Evolutionary conservation across 2,797 vertebrate species (phyloP), one percentile per base, ranked within the genome.

Genomic region (Mus minutoides): DNA sequence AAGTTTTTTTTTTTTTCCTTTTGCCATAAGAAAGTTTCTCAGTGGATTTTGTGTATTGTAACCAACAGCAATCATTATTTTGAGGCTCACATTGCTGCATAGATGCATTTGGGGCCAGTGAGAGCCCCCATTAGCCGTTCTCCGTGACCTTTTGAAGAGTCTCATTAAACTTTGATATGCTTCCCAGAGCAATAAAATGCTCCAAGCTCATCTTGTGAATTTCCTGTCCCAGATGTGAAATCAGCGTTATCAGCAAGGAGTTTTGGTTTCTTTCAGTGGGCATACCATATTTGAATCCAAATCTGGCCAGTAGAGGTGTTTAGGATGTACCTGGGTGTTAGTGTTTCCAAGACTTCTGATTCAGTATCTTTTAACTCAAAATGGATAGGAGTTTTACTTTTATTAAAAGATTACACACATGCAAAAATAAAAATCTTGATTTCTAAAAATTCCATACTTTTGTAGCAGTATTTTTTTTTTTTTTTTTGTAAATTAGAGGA

Each of bases 131-230:
- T 67, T 58, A 80, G n/a, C 34, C 71, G 34, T 21, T 88, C 86
- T 90, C 46, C 80, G 56, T 77, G 79, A 90, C 7, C 24, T 83
- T 87, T 78, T 94, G 56, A 69, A 56, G 84, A 88, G 22, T 80
- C n/a, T 75, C 78, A 94, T 94, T 96, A 82, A 86, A 96, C 34
- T 92, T 88, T 64, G 60, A 58, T 89, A 89, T 82, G 37, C 56
- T 96, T 89, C 90, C 60, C 71, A n/a, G 83, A 95, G 71, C 73
- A 91, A 84, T 52, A 80, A 78, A 94, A 85, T 80, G 13, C 73
- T 92, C 67, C 26, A 76, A 83, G 24, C 17, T 96, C 76, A 64
- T 82, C 86, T 92, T 92, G 37, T 64, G 40, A 69, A 89, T 95
- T 94, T 94, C 84, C 34, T 89, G 49, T 40, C 29, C n/a, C n/a